A percentile compares a stretch with the other conserved stretches of the same genome.
Conservation (phyloP, 1,140 invertebrate species). For the Heliconius eleuchia region DNA sequence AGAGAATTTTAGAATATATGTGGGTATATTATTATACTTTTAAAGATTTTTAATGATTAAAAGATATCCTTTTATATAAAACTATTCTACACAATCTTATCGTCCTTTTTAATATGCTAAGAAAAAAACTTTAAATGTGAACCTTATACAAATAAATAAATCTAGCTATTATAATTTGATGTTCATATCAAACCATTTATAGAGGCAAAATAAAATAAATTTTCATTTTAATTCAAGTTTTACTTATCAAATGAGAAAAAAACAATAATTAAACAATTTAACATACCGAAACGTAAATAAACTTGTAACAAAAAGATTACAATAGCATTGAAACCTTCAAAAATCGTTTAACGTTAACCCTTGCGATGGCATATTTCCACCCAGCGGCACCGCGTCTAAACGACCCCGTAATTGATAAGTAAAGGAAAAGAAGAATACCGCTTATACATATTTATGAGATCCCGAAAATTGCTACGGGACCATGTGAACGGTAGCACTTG, state of each 20-base stretch:
- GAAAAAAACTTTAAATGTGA: no score
- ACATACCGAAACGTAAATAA: not conserved
- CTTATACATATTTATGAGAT: slow-evolving; percentile 63
- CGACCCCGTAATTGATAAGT: slow-evolving; percentile 79
- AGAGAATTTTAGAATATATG: not conserved
- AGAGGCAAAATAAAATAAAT: no score
- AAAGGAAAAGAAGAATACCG: slow-evolving; percentile 73
- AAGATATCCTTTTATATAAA: no score
- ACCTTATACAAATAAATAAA: no score
- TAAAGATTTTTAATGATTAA: no score
- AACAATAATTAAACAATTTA: no score
- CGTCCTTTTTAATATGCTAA: no score
- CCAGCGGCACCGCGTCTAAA: slow-evolving; percentile 61
- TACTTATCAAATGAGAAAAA: no score
- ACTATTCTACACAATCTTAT: no score
- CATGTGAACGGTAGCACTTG: slow-evolving; percentile 75
- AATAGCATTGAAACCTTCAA: slow-evolving; percentile 3
- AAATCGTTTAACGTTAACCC: slow-evolving; percentile 56
- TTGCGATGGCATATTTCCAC: slow-evolving; percentile 63
- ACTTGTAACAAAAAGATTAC: slow-evolving; percentile 9
- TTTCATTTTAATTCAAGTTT: no score
- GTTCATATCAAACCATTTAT: no score
- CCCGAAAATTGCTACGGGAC: slow-evolving; percentile 71
- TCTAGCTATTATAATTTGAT: no score
- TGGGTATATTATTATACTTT: not conserved